Base-by-base conservation (phyloP, 2,797 vertebrate species). In the Sarcoramphus papa region DNA sequence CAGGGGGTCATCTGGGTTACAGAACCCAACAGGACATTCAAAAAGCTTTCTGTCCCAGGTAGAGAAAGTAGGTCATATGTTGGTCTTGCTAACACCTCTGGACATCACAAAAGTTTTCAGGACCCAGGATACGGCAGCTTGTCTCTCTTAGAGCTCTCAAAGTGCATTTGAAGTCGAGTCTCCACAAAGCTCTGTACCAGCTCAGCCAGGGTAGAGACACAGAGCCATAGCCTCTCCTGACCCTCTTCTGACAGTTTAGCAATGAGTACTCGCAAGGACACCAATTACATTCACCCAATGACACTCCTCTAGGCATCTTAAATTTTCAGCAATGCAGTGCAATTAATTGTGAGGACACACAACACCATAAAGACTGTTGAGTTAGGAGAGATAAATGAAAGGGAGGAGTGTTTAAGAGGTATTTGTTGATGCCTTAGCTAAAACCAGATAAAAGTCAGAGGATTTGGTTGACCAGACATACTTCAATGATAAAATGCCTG, bases 351-450 rank as follows among this genome's bases (percentile, higher is more conserved):
- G 63, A 95, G 50, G 50, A 72, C 50, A 68, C 9, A 67, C 14
- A 92, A 30, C 43, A 51, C 69, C 14, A 1, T 88, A 54, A 91
- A 88, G 68, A 60, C 67, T 92, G 73, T 35, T 92, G 83, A 92
- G 48, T 57, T 88, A 53, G 59, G 78, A 94, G 24, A 94, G 64
- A 85, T 14, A 90, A 90, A 92, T 51, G 77, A 91, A 88, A 73
- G 25, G 18, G 68, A n/a, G 9, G 7, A 76, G 35, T 48, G 35
- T 72, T 93, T 56, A 60, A 85, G 79, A 51, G 21, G 28, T 57
- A 47, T 91, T 86, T 85, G 24, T 64, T 74, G 47, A 79, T 73
- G 60, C 17, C 59, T 91, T 88, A 65, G 54, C 57, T 96, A 73
- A 93, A 90, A 84, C 7, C 13, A 60, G 41, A 47, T 53, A 88